Base-by-base conservation (phyloP, 2,888 invertebrate species). In the Drosophila fulvimacula region DNA sequence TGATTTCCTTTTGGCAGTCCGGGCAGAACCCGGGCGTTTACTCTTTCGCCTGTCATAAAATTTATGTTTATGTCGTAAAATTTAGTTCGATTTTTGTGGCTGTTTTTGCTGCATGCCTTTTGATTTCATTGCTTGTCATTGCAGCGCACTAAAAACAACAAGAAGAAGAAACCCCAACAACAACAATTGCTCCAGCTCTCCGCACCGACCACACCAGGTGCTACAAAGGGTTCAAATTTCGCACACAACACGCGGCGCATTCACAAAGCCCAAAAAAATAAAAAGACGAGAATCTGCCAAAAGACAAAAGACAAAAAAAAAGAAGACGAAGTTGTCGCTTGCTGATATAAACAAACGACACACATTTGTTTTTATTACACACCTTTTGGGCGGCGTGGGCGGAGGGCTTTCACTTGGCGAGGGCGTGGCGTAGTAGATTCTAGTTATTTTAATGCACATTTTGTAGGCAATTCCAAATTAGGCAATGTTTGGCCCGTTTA, bases 341-440 rank as follows among this genome's bases (percentile, higher is more conserved):
- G 81, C 87, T 91, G 91, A 91, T 89, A 90, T 91, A 92, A 92
- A 92, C 91, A 91, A 92, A 92, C 92, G 91, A 92, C 92, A 90
- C 90, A 92, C 92, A 92, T 92, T 92, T 92, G 91, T 92, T 92
- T 92, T 92, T 92, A 92, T 92, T 92, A 92, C 86, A 90, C 92
- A 91, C 91, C 91, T 91, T 91, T 90, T 84, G 42, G 60, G 10
- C 27, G 38, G 15, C 30, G 27, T 1, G 7, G 27, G 27, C 6
- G 36, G 51, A n/a, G 5, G 2, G 11, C 27, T 30, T 30, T 30
- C 27, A 30, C 27, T 30, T 7, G 21, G 32, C 32, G 42, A 2
- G 56, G 7, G 41, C 41, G 30, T n/a, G 32, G 48, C 60, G 76
- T 84, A 81, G 81, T 89, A 86, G 84, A 88, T 88, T 90, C 90